Base-by-base conservation (phyloP, 53 echinoderm and acorn worm genomes). In the Echinometra lucunter region DNA sequence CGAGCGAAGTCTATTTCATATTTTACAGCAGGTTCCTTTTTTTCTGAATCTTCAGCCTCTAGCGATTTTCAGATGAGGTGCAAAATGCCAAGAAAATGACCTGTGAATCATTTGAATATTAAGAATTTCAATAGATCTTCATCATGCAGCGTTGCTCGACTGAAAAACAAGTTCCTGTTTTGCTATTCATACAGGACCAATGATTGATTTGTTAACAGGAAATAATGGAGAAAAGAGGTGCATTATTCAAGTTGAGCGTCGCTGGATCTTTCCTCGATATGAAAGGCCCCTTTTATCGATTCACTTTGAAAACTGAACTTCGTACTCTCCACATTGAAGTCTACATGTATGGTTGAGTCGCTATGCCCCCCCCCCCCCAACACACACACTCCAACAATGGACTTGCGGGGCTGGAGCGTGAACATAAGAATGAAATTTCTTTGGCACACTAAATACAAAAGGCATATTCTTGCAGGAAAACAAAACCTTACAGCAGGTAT, bases 1-100 rank as follows among this genome's bases (percentile, higher is more conserved):
- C 7, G 32, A 34, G 69, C 19, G 69, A 34, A 32, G 9, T 32
- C 23, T 69, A 32, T 32, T 30, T 6, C 4, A 30, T 69, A 69
- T 66, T 66, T 15, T 66, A 66, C 66, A 66, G 66, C 66, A 13
- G 25, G 5, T 1, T n/a, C n/a, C 4, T 23, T 10, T 66, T 66
- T 27, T 27, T 12, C 74, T 74, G 2, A 82, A 85, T 85, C 49
- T 49, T 85, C 85, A 45, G 47, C 85, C 49, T 85, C 85, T 49
- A 49, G 85, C 85, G 49, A 85, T 49, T 85, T 78, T 85, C 45
- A 45, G 44, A 49, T n/a, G 85, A 38, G 78, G 78, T 78, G 42
- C 42, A 35, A 21, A 78, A 42, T 78, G 19, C 42, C 78, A 78
- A 21, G 38, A 38, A 78, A 78, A 78, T 42, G 19, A 40, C 38